These are phyloP conservation scores for Sebastes kiyomatsui DNA, from an alignment of 2,797 vertebrate species.

Conservation along the genomic window DNA sequence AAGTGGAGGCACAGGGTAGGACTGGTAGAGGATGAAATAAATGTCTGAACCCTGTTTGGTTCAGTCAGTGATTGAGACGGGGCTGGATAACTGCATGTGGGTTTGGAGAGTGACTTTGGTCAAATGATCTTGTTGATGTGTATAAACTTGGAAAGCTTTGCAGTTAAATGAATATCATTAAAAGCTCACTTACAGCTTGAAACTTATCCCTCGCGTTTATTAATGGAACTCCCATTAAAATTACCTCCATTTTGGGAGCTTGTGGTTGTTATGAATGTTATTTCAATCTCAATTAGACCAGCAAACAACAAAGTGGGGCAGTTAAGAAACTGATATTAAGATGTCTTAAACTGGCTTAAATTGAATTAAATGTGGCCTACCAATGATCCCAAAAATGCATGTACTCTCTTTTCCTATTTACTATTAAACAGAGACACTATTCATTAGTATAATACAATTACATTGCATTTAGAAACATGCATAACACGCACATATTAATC, in stretches of 20 bases:
- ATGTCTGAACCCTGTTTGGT: constrained; percentile 45
- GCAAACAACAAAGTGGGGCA: constrained; percentile 9
- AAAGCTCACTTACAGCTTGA: neutral
- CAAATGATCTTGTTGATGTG: neutral
- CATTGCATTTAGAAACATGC: neutral
- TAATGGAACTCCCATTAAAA: neutral
- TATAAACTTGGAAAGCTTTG: neutral
- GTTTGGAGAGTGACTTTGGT: neutral
- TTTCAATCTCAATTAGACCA: constrained; percentile 12
- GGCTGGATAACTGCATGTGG: neutral
- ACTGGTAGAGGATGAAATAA: constrained; percentile 30
- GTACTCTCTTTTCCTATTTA: neutral
- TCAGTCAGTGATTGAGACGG: neutral
- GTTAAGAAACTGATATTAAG: constrained; percentile 2
- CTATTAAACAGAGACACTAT: neutral
- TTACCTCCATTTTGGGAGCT: neutral
- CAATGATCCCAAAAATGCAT: constrained; percentile 11
- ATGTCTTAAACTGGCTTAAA: constrained; percentile 8
- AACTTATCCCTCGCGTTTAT: neutral
- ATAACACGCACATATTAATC: neutral
- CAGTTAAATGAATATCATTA: neutral
- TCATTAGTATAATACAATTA: neutral
- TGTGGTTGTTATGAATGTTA: constrained; percentile 8
- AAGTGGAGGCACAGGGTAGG: constrained; percentile 30
- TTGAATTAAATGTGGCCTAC: neutral